Evolutionary conservation across 2,888 invertebrate species (phyloP).

Genomic region (Baronia brevicornis): DNA sequence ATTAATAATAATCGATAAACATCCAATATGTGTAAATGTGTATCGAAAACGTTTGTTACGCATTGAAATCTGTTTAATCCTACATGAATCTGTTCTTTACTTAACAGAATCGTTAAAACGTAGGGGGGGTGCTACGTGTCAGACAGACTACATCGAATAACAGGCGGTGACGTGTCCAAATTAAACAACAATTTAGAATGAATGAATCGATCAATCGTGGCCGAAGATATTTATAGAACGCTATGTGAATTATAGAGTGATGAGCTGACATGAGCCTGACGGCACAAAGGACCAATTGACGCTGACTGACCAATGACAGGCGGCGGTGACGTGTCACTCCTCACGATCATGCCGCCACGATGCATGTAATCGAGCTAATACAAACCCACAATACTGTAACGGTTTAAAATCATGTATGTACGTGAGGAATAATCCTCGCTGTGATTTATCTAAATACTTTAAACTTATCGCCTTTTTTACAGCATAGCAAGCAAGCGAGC

Average conservation of each 20-base stretch:
- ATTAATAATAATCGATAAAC: no score
- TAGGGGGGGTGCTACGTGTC: neutral
- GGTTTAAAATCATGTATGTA: no score
- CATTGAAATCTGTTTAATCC: no score
- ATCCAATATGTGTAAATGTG: no score
- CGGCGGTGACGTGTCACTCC: constrained; percentile 28
- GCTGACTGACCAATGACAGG: constrained; percentile 35
- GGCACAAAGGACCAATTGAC: constrained; percentile 60
- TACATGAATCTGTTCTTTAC: neutral
- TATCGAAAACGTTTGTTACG: no score
- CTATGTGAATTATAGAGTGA: constrained; percentile 45
- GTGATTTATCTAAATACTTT: no score
- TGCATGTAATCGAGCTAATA: constrained; percentile 17
- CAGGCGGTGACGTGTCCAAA: constrained; percentile 7
- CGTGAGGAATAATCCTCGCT: no score
- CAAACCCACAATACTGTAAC: constrained; percentile 5
- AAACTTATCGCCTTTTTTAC: no score
- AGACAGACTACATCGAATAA: constrained; percentile 2
- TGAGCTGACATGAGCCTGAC: constrained; percentile 31
- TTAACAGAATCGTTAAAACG: neutral
- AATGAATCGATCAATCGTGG: constrained; percentile 42
- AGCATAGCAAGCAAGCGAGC: no score
- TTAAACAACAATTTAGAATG: constrained; percentile 28
- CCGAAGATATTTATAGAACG: constrained; percentile 46
- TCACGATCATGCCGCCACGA: constrained; percentile 20